Conservation (phyloP, 2,888 invertebrate genomes). For the Athetis lepigone region DNA sequence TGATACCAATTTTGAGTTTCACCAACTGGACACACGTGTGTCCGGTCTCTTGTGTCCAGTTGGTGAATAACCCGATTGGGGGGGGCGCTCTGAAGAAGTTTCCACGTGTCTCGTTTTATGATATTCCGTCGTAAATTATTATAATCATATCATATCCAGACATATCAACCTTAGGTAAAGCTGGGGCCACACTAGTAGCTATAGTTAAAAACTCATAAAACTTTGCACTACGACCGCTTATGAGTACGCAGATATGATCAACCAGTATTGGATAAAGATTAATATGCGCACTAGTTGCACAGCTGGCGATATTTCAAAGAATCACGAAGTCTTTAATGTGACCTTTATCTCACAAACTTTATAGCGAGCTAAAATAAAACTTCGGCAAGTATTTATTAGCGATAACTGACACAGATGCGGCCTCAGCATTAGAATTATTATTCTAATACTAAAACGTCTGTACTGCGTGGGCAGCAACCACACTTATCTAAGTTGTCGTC, state of each 20-base stretch:
- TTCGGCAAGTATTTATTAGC: not conserved
- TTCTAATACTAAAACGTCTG: not conserved
- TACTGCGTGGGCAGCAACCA: not conserved
- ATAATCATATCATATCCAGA: no score
- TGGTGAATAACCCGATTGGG: no score
- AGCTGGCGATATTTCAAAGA: not conserved
- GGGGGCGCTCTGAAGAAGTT: not conserved
- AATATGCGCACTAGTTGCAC: not conserved
- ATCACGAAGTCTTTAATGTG: not conserved
- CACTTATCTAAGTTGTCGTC: not conserved
- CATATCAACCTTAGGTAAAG: not conserved
- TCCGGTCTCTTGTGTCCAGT: no score
- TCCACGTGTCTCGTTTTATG: conserved; percentile 6
- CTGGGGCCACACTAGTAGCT: not conserved
- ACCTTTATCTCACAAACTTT: not conserved
- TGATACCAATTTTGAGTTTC: no score
- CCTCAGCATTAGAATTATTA: not conserved
- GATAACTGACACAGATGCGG: not conserved
- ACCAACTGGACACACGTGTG: no score
- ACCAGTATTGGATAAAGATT: not conserved
- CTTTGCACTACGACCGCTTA: not conserved
- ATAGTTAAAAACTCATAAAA: not conserved
- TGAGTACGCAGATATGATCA: not conserved
- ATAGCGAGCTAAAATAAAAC: not conserved
- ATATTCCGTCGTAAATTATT: conserved; percentile 5